These are phyloP conservation scores for Nematostella vectensis DNA, from an alignment of 92 coral and sea anemone genomes.

Conservation along the genomic window DNA sequence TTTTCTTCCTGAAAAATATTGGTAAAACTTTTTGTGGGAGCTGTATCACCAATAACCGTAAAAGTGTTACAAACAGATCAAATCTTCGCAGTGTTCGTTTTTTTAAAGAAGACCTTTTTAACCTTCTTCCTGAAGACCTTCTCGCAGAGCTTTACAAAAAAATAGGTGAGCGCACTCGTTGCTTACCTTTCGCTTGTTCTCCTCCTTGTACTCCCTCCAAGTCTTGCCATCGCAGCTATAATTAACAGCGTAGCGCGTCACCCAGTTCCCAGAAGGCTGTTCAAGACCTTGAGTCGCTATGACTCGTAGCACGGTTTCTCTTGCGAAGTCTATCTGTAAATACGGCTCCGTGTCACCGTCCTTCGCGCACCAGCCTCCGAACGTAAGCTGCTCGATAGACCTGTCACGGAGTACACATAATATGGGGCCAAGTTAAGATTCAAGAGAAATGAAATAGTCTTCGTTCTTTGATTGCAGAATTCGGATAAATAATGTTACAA, in stretches of 20 bases:
- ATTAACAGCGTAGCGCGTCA: slow-evolving; percentile 68
- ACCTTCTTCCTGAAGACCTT: too few relatives aligned
- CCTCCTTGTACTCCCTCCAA: slow-evolving; percentile 58
- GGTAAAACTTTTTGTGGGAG: too few relatives aligned
- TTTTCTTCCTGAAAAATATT: background rate
- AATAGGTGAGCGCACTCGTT: too few relatives aligned
- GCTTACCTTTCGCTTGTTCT: slow-evolving; percentile 44
- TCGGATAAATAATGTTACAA: too few relatives aligned
- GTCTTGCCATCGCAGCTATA: slow-evolving; percentile 83
- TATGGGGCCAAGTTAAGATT: too few relatives aligned
- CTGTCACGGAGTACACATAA: slow-evolving; percentile 6
- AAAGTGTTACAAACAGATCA: too few relatives aligned
- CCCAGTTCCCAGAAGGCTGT: slow-evolving; percentile 58
- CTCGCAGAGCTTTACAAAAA: too few relatives aligned
- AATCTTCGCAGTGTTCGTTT: too few relatives aligned
- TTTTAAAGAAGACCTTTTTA: too few relatives aligned
- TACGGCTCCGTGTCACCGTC: slow-evolving; percentile 45
- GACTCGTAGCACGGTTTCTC: slow-evolving; percentile 60
- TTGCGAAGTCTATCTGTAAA: slow-evolving; percentile 69
- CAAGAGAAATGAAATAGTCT: too few relatives aligned
- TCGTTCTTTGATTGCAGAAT: too few relatives aligned
- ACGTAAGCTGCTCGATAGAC: slow-evolving; percentile 14
- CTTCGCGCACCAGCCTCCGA: slow-evolving; percentile 95
- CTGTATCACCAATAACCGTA: too few relatives aligned
- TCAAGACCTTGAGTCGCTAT: slow-evolving; percentile 70